These are phyloP conservation scores for Novumbra hubbsi DNA, from an alignment of 2,797 vertebrate species.

Conservation along the genomic window DNA sequence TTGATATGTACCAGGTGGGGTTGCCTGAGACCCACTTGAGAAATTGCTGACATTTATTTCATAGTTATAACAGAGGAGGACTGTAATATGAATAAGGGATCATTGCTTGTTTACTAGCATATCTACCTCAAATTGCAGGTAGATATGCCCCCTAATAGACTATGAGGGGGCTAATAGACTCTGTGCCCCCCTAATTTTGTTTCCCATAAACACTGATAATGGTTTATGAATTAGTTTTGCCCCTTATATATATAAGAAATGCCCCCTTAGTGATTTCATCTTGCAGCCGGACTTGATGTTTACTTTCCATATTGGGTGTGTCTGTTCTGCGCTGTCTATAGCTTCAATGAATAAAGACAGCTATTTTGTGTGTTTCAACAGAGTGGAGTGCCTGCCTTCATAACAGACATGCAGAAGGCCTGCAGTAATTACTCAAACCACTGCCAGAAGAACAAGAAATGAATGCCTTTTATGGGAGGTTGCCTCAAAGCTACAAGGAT, in stretches of 20 bases:
- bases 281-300: too few relatives aligned
- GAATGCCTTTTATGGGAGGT: conserved; percentile 24
- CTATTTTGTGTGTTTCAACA: conserved; percentile 51
- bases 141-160: too few relatives aligned
- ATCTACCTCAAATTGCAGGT: not conserved
- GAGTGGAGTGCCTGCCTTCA: conserved; percentile 84
- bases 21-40: too few relatives aligned
- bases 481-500: not conserved
- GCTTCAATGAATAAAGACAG: conserved; percentile 36
- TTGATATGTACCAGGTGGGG: not conserved
- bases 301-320: conserved; percentile 37
- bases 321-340: conserved; percentile 1
- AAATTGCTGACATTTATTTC: not conserved
- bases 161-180: too few relatives aligned
- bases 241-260: too few relatives aligned
- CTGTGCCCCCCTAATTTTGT: too few relatives aligned
- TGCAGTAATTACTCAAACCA: conserved; percentile 72
- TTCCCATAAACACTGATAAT: too few relatives aligned
- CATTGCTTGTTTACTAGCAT: not conserved
- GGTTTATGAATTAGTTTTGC: too few relatives aligned
- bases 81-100: not conserved
- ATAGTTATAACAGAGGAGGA: not conserved
- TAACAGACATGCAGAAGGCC: conserved; percentile 83
- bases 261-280: too few relatives aligned
- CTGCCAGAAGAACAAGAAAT: conserved; percentile 62